Conservation (phyloP, 2,888 invertebrate species). For the Phragmatobia fuliginosa region DNA sequence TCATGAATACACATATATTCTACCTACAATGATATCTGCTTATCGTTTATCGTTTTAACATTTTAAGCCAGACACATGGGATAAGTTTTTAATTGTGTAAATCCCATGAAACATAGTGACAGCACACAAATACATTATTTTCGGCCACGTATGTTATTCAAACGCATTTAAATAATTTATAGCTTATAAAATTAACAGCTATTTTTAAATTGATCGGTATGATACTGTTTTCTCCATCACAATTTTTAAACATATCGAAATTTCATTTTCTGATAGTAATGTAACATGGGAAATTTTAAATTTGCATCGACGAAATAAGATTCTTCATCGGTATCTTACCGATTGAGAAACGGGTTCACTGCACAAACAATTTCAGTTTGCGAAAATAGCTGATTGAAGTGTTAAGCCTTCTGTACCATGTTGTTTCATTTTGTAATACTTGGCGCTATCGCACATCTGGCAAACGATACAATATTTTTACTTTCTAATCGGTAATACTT, state of each 20-base stretch:
- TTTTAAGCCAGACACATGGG: neutral
- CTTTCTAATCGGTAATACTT: neutral
- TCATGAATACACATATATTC: neutral
- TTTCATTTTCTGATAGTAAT: neutral
- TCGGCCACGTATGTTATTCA: neutral
- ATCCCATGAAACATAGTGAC: neutral
- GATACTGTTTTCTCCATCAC: neutral
- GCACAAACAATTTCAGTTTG: slow-evolving; percentile 6
- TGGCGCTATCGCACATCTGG: neutral
- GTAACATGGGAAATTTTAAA: neutral
- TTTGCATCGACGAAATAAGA: neutral
- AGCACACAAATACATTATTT: neutral
- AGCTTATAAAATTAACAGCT: neutral
- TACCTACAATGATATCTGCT: neutral
- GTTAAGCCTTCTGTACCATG: neutral
- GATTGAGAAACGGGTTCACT: slow-evolving; percentile 1
- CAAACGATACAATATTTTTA: neutral
- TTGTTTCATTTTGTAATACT: neutral
- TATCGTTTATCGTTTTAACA: neutral
- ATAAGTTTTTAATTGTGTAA: neutral
- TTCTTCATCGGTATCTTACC: neutral
- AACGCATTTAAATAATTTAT: neutral
- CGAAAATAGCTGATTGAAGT: slow-evolving; percentile 11
- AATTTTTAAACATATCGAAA: neutral
- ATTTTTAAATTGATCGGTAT: neutral